A percentile compares a stretch with the other conserved stretches of the same genome.
Conservation (phyloP, 30 jellyfish, hydroid and myxozoan species). For the Hydractinia echinata region DNA sequence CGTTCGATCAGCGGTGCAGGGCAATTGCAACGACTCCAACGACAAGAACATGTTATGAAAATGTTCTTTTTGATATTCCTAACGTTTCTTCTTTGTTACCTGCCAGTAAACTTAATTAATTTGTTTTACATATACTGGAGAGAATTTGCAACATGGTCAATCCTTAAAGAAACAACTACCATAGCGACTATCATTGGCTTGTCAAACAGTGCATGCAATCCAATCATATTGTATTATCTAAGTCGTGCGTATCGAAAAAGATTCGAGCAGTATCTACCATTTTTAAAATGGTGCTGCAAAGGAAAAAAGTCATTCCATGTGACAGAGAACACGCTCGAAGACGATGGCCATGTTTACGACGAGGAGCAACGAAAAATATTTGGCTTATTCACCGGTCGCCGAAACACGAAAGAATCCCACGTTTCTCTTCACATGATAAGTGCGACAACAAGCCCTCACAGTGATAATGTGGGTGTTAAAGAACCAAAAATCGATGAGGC, state of each 20-base stretch:
- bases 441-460: neutral
- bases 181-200: conserved; percentile 47
- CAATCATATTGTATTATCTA: conserved; percentile 55
- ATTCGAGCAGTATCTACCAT: conserved; percentile 50
- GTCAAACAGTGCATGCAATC: conserved; percentile 71
- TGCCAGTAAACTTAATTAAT: conserved; percentile 57
- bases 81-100: conserved; percentile 57
- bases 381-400: neutral
- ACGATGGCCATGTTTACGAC: neutral
- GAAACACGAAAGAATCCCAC: conserved; percentile 4
- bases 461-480: neutral
- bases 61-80: conserved; percentile 69
- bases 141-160: conserved; percentile 36
- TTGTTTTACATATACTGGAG: conserved; percentile 31
- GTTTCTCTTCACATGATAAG: neutral
- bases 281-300: conserved; percentile 20
- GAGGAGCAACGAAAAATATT: neutral
- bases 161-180: conserved; percentile 39
- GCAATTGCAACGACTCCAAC: conserved; percentile 57
- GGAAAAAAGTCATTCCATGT: neutral
- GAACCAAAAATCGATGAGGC: no score
- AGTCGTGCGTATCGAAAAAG: conserved; percentile 64
- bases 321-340: neutral
- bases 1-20: conserved; percentile 74
- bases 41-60: conserved; percentile 58